A percentile compares a stretch with the other conserved stretches of the same genome.
Evolutionary conservation across 2,113 vertebrate genomes (phyloP).

Genomic region (Patagioenas fasciata): DNA sequence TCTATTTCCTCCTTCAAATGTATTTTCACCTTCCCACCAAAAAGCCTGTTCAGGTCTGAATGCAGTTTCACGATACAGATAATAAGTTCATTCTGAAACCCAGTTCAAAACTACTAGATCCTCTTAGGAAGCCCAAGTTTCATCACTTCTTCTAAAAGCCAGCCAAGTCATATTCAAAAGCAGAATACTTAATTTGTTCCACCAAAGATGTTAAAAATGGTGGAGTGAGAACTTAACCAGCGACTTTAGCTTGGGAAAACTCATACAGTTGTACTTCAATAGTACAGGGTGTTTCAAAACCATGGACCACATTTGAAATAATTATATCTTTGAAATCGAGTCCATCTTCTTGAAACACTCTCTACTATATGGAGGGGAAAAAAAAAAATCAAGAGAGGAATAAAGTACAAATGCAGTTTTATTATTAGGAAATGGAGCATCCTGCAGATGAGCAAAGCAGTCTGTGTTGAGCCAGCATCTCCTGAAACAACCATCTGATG

Average conservation of each 20-base stretch:
- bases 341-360: too few relatives aligned
- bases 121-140: accelerated
- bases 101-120: neutral
- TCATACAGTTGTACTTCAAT: neutral
- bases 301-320: too few relatives aligned
- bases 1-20: neutral
- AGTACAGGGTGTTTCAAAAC: too few relatives aligned
- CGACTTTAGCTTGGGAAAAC: neutral
- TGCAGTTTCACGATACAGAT: neutral
- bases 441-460: neutral
- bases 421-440: neutral
- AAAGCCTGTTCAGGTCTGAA: neutral
- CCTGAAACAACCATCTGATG: neutral
- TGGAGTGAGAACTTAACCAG: neutral
- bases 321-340: too few relatives aligned
- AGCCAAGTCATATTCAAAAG: neutral
- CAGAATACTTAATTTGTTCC: neutral
- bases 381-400: neutral
- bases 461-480: neutral
- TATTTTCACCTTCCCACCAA: neutral
- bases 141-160: neutral
- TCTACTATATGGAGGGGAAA: accelerated
- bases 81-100: neutral
- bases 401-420: neutral
- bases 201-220: neutral